Evolutionary conservation across 1,140 invertebrate species (phyloP).

Genomic region (Cardiocondyla obscurior): DNA sequence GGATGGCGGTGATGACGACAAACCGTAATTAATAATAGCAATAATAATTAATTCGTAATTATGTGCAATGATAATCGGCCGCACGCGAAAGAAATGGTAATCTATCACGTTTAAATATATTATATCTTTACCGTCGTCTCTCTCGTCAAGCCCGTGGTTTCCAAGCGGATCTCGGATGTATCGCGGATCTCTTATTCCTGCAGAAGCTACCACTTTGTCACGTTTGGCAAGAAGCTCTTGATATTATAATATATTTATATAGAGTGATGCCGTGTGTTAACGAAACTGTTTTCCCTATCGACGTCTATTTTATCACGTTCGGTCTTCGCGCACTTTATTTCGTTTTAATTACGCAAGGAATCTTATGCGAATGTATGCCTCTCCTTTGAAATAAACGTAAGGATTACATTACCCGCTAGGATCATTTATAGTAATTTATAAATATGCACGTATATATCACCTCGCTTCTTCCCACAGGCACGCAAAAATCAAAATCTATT

Average conservation of each 20-base stretch:
- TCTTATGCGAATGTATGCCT: constrained; percentile 10
- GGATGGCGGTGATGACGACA: constrained; percentile 63
- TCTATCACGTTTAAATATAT: constrained; percentile 57
- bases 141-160: constrained; percentile 44
- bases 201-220: constrained; percentile 53
- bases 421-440: constrained; percentile 69
- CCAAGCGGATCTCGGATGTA: constrained; percentile 12
- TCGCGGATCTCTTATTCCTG: constrained; percentile 3
- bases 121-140: constrained; percentile 23
- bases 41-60: constrained; percentile 69
- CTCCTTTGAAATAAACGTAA: constrained; percentile 58
- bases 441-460: constrained; percentile 55
- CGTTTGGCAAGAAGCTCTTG: constrained; percentile 68
- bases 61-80: constrained; percentile 64
- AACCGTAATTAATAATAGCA: constrained; percentile 67
- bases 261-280: constrained; percentile 53
- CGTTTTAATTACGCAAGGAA: background rate
- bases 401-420: constrained; percentile 55
- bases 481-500: constrained; percentile 41
- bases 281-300: constrained; percentile 39
- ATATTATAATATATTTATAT: constrained; percentile 68
- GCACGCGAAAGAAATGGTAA: constrained; percentile 68
- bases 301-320: background rate
- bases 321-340: background rate
- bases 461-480: constrained; percentile 40